Evolutionary conservation across 2,888 invertebrate species (phyloP).

Genomic region (Cartodere bifasciata): DNA sequence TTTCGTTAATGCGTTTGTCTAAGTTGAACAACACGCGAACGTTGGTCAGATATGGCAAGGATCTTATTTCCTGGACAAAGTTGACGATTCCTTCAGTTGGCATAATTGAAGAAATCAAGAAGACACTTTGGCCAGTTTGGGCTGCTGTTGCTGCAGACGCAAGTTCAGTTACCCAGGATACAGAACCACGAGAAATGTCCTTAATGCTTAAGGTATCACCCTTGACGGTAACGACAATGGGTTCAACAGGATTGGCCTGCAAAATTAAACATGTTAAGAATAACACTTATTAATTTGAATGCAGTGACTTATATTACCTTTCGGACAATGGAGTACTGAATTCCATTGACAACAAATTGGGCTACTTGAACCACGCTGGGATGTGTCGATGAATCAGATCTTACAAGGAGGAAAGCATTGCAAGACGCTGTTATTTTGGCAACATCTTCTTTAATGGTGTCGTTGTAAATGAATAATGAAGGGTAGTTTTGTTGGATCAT

Average conservation of each 20-base stretch:
- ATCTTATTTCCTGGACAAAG: conserved; percentile 24
- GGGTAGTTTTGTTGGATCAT: conserved; percentile 27
- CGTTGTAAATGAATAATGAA: conserved; percentile 26
- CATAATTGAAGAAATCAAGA: conserved; percentile 23
- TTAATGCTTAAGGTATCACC: conserved; percentile 26
- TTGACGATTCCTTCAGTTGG: conserved; percentile 29
- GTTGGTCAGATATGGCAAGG: conserved; percentile 19
- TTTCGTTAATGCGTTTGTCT: conserved; percentile 47
- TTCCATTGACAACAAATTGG: conserved; percentile 20
- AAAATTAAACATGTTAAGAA: not conserved
- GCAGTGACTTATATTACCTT: conserved; percentile 21
- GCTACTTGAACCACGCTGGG: conserved; percentile 22
- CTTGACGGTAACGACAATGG: conserved; percentile 22
- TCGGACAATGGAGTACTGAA: conserved; percentile 26
- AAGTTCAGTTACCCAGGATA: conserved; percentile 27
- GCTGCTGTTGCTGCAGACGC: conserved; percentile 17
- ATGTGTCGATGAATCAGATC: conserved; percentile 19
- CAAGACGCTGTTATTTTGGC: conserved; percentile 23
- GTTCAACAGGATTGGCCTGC: conserved; percentile 8
- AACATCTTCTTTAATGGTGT: conserved; percentile 22
- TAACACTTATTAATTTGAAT: conserved; percentile 1
- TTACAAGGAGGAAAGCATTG: conserved; percentile 25
- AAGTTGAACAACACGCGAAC: conserved; percentile 43
- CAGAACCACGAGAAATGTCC: conserved; percentile 24
- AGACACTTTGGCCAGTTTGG: conserved; percentile 19